These are phyloP conservation scores for Oreochromis aureus DNA, from an alignment of 2,113 vertebrate species.

Conservation along the genomic window DNA sequence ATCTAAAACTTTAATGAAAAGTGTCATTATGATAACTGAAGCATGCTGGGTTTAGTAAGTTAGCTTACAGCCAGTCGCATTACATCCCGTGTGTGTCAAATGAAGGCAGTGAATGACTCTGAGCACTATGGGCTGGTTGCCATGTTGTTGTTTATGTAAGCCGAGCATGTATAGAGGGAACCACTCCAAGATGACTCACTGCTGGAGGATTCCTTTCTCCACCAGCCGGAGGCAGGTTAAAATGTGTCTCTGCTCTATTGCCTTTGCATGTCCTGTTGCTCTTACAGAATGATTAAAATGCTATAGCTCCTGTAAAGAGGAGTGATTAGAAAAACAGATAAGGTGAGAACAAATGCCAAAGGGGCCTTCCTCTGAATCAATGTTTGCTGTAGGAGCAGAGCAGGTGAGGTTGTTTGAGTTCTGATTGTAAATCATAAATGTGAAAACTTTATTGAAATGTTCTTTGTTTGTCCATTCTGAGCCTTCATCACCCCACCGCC, in stretches of 20 bases:
- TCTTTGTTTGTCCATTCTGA: conserved; percentile 8
- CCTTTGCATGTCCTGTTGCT: not conserved
- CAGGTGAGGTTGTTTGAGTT: not conserved
- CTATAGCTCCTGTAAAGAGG: not conserved
- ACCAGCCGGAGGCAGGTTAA: conserved; percentile 22
- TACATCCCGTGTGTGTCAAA: not conserved
- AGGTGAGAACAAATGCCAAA: not conserved
- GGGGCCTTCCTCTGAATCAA: not conserved
- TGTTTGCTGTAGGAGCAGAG: not conserved
- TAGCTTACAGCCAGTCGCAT: not conserved
- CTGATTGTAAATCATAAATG: not conserved
- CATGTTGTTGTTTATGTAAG: not conserved
- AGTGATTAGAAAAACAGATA: not conserved
- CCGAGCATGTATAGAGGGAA: conserved; percentile 6
- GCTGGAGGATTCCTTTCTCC: conserved; percentile 26
- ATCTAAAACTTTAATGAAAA: not conserved
- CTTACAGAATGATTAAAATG: not conserved
- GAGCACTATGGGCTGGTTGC: not conserved
- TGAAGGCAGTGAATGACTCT: not conserved
- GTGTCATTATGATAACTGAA: not conserved
- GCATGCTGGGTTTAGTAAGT: not conserved
- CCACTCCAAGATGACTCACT: conserved; percentile 46
- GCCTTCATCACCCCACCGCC: not conserved
- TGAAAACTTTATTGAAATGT: not conserved
- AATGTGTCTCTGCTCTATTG: not conserved